Conservation (phyloP, 2,113 vertebrate genomes). For the Ctenodactylus gundi region DNA sequence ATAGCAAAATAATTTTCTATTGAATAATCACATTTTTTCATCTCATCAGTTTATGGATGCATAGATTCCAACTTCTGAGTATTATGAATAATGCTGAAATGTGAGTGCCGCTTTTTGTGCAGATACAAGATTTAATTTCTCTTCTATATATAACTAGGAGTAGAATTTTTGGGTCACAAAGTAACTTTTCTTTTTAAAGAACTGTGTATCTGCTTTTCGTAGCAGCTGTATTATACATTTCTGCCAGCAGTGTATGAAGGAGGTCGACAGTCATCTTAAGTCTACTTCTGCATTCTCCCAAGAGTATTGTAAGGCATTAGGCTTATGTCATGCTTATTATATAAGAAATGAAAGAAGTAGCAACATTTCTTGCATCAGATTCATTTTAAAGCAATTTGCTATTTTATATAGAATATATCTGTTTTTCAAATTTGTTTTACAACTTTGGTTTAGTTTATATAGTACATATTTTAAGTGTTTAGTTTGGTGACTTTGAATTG, state of each 20-base stretch:
- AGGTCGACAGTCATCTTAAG: not conserved
- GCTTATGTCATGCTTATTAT: not conserved
- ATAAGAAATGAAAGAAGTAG: not conserved
- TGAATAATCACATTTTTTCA: not conserved
- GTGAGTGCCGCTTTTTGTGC: not conserved
- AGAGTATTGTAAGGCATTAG: not conserved
- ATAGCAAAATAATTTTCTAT: not conserved
- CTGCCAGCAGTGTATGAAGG: not conserved
- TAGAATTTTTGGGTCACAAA: not conserved
- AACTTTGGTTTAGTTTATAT: not conserved
- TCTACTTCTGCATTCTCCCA: not conserved
- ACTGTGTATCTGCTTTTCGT: not conserved
- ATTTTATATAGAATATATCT: not conserved
- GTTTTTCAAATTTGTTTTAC: not conserved
- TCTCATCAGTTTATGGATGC: not conserved
- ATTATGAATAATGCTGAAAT: not conserved
- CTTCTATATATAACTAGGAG: not conserved
- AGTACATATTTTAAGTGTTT: not conserved
- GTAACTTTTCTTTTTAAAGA: conserved; percentile 10
- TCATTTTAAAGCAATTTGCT: not conserved
- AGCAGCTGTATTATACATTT: not conserved
- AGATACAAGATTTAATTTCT: not conserved
- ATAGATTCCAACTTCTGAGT: not conserved
- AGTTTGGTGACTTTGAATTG: not conserved
- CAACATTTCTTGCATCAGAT: not conserved